Evolutionary conservation across 2,113 vertebrate genomes (phyloP).

Genomic region (Corynorhinus townsendii): DNA sequence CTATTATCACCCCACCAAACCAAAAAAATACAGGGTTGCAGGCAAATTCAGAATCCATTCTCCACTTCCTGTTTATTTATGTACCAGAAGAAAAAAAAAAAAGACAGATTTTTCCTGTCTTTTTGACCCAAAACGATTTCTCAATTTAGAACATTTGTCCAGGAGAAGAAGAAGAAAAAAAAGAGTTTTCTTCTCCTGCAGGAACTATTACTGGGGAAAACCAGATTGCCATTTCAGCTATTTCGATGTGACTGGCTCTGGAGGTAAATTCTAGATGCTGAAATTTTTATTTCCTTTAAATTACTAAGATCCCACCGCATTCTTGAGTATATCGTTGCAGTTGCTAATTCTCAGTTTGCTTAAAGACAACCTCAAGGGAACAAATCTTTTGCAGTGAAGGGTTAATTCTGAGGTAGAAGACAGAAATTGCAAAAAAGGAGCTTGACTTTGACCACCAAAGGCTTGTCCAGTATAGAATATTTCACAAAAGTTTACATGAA

Average conservation of each 20-base stretch:
- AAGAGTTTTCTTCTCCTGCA: neutral
- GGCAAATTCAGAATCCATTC: neutral
- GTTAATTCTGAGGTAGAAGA: neutral
- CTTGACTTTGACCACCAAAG: neutral
- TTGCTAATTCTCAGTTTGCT: neutral
- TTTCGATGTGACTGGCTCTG: neutral
- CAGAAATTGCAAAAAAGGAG: constrained; percentile 29
- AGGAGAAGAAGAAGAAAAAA: neutral
- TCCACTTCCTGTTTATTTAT: constrained; percentile 42
- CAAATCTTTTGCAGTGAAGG: neutral
- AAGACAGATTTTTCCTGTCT: neutral
- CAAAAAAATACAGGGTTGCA: neutral
- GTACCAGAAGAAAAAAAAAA: neutral
- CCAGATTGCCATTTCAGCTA: neutral
- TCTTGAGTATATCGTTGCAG: neutral
- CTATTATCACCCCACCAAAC: neutral
- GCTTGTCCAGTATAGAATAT: neutral
- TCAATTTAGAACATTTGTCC: constrained; percentile 28
- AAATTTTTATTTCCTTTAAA: constrained; percentile 35
- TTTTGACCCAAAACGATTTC: constrained; percentile 28
- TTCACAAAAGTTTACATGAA: neutral
- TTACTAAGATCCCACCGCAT: neutral
- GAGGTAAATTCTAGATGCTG: neutral
- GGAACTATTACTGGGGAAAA: neutral
- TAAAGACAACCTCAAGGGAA: neutral